Percentiles rank a stretch among this genome's conserved stretches.
These are phyloP conservation scores for Ceryle rudis DNA, from an alignment of 2,797 vertebrate species.

Conservation along the genomic window DNA sequence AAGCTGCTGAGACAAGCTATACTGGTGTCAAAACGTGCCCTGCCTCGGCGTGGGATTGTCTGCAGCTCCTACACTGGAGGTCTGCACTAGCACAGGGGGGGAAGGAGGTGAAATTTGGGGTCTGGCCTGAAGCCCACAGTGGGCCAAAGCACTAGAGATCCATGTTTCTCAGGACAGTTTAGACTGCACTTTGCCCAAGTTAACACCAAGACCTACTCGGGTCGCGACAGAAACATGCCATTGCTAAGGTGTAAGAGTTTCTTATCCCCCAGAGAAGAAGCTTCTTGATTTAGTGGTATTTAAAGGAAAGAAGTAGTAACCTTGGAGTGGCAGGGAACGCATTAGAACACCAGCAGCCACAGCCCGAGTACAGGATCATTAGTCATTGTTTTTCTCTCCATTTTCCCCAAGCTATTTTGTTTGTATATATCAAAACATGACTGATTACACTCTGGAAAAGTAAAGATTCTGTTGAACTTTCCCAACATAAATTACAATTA, in stretches of 20 bases:
- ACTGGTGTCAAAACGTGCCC: fast-evolving
- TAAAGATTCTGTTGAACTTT: not conserved
- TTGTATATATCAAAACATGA: slow-evolving; percentile 36
- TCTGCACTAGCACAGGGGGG: no score
- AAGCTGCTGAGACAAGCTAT: not conserved
- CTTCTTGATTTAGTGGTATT: not conserved
- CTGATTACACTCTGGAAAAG: slow-evolving; percentile 1
- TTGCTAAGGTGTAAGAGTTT: not conserved
- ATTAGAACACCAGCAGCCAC: not conserved
- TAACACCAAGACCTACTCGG: not conserved
- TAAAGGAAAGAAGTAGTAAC: not conserved
- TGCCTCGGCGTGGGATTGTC: not conserved
- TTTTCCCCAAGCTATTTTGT: slow-evolving; percentile 17
- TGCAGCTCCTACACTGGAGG: not conserved
- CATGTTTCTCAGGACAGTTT: not conserved
- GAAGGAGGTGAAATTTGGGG: not conserved
- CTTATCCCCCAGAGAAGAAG: not conserved
- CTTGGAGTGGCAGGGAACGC: not conserved
- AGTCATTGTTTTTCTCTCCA: slow-evolving; percentile 9
- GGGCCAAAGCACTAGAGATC: not conserved
- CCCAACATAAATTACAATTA: slow-evolving; percentile 33
- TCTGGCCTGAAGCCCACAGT: not conserved
- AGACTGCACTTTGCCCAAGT: not conserved
- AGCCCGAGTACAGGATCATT: not conserved
- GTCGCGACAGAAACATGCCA: not conserved